Evolutionary conservation across 2,888 invertebrate species (phyloP).

Genomic region (Latrodectus elegans): DNA sequence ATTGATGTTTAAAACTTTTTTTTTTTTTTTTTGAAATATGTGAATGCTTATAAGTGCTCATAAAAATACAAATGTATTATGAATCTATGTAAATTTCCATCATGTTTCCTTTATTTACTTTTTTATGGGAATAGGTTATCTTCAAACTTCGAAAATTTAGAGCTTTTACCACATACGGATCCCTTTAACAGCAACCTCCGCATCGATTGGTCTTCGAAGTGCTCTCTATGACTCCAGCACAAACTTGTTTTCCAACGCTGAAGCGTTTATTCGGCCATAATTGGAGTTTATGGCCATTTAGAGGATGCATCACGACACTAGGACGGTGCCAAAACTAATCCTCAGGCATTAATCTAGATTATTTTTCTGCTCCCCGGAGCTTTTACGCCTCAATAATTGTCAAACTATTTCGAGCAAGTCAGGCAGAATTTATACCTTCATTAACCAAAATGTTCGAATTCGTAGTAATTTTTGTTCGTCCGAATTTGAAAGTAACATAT

Average conservation of each 20-base stretch:
- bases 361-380: conserved; percentile 15
- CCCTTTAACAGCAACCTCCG: neutral
- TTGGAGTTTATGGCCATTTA: conserved; percentile 57
- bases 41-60: too few species aligned
- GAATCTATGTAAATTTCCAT: too few species aligned
- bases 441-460: conserved; percentile 15
- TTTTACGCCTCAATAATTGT: conserved; percentile 41
- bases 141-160: too few species aligned
- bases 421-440: conserved; percentile 39
- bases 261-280: conserved; percentile 50
- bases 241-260: conserved; percentile 45
- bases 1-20: too few species aligned
- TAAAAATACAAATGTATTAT: too few species aligned
- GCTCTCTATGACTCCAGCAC: conserved; percentile 19
- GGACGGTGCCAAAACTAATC: conserved; percentile 31
- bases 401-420: conserved; percentile 31
- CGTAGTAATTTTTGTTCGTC: neutral
- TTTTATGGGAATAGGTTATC: too few species aligned
- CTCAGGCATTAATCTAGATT: conserved; percentile 46
- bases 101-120: too few species aligned
- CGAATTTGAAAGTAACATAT: neutral
- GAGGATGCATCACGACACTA: conserved; percentile 36
- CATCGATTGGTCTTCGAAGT: conserved; percentile 18
- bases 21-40: too few species aligned
- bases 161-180: too few species aligned